These are phyloP conservation scores for Ptychoptera contaminata DNA, from an alignment of 2,888 invertebrate genomes.

Conservation along the genomic window DNA sequence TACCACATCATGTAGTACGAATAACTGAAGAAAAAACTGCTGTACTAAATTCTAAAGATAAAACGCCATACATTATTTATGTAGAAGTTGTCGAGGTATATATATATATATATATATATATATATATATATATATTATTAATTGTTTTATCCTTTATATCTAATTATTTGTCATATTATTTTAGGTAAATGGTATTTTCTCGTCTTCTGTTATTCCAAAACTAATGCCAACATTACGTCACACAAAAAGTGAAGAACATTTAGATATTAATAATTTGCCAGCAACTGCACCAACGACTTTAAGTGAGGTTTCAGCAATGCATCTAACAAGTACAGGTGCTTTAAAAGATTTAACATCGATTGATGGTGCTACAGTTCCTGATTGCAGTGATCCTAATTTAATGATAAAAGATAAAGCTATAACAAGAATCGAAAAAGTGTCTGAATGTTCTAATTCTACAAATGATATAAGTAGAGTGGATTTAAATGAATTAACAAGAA, in stretches of 20 bases:
- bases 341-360: conserved; percentile 6
- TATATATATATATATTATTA: too few species aligned
- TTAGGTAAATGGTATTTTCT: conserved; percentile 55
- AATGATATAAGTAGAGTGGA: conserved; percentile 9
- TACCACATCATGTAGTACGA: conserved; percentile 84
- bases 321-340: conserved; percentile 12
- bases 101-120: too few species aligned
- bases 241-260: conserved; percentile 88
- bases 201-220: conserved; percentile 80
- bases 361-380: conserved; percentile 16
- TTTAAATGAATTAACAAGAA: conserved; percentile 36
- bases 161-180: neutral
- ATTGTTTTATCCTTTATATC: too few species aligned
- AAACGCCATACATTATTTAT: conserved; percentile 93
- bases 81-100: conserved; percentile 77
- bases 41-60: conserved; percentile 86
- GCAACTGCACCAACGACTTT: conserved; percentile 16
- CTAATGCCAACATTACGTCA: conserved; percentile 74
- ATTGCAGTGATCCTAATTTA: conserved; percentile 13
- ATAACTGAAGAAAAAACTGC: conserved; percentile 96
- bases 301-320: conserved; percentile 17
- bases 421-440: conserved; percentile 9
- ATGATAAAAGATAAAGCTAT: neutral
- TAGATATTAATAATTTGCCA: conserved; percentile 34
- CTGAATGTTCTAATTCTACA: conserved; percentile 11